Evolutionary conservation across 2,113 vertebrate genomes (phyloP).

Genomic region (Origma solitaria): DNA sequence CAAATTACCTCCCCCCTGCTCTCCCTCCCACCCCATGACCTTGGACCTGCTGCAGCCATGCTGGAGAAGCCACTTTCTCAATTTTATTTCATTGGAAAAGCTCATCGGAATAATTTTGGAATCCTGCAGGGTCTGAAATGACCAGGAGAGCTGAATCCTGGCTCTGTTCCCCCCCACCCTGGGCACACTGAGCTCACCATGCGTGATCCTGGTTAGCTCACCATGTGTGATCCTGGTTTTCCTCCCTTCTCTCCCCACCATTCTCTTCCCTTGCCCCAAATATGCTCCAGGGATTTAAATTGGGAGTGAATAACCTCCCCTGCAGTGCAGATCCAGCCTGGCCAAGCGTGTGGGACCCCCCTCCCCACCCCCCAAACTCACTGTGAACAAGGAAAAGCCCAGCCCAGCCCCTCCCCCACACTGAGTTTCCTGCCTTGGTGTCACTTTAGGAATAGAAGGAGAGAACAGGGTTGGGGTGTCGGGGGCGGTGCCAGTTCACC

Average conservation of each 20-base stretch:
- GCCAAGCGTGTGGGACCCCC: not conserved
- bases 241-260: not conserved
- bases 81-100: not conserved
- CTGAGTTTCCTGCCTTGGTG: not conserved
- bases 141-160: not conserved
- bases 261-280: not conserved
- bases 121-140: not conserved
- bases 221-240: accelerated
- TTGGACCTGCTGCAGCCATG: accelerated
- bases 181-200: accelerated
- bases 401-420: not conserved
- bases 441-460: not conserved
- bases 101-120: not conserved
- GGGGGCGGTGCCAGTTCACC: not conserved
- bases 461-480: accelerated
- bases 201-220: accelerated
- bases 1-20: not conserved
- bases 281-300: accelerated
- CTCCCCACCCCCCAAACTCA: not conserved
- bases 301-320: not conserved
- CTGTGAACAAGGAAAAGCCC: slow-evolving; percentile 39
- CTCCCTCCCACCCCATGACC: accelerated
- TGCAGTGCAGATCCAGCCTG: not conserved
- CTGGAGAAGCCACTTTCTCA: not conserved
- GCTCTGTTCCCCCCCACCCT: not conserved